A percentile compares a stretch with the other conserved stretches of the same genome.
These are phyloP conservation scores for Drosophila melanogaster DNA, from an alignment of 1,140 invertebrate species.

Conservation along the genomic window DNA sequence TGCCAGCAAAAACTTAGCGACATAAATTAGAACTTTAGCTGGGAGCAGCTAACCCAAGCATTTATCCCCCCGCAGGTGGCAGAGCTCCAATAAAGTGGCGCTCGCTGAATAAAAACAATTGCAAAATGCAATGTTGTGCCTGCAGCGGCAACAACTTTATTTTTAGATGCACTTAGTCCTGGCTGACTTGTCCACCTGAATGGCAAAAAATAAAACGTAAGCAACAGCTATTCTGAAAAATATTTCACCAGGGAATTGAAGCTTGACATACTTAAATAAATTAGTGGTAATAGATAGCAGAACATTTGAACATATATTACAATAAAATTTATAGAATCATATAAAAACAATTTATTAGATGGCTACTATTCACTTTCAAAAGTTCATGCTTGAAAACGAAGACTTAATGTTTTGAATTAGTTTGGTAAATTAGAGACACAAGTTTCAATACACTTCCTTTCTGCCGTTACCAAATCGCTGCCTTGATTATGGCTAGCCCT, in stretches of 20 bases:
- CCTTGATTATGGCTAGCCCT: background rate
- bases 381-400: no score
- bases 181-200: constrained; percentile 30
- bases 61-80: constrained; percentile 24
- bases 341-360: no score
- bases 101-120: constrained; percentile 55
- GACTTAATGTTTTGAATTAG: no score
- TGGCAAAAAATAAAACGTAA: constrained; percentile 9
- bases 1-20: constrained; percentile 44
- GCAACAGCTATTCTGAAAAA: background rate
- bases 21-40: constrained; percentile 71
- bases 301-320: no score
- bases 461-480: background rate
- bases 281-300: background rate
- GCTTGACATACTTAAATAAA: background rate
- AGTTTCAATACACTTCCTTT: background rate
- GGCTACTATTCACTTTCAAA: no score
- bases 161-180: constrained; percentile 48
- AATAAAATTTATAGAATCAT: no score
- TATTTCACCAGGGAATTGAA: background rate
- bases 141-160: constrained; percentile 45
- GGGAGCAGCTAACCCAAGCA: constrained; percentile 1
- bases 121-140: constrained; percentile 49
- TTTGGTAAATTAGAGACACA: no score
- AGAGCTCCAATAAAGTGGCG: constrained; percentile 10